Conservation (phyloP, 2,888 invertebrate species). For the Caenorhabditis sp. region DNA sequence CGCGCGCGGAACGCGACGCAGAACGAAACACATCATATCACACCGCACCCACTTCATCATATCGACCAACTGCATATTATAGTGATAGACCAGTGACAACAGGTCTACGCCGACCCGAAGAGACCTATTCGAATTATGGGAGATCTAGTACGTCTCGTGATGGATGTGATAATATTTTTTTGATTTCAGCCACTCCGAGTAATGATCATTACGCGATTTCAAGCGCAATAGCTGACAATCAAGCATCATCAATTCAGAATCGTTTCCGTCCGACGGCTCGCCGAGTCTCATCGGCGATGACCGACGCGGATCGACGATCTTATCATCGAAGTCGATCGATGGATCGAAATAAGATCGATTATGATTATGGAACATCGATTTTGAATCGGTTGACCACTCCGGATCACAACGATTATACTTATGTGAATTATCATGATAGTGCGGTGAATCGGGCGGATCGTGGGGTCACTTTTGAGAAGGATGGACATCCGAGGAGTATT, state of each 20-base stretch:
- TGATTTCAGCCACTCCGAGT: conserved; percentile 30
- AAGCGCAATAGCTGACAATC: conserved; percentile 27
- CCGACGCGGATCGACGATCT: conserved; percentile 46
- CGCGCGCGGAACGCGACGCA: conserved; percentile 67
- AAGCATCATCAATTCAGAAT: conserved; percentile 29
- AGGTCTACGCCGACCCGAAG: conserved; percentile 38
- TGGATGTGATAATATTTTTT: too few relatives aligned
- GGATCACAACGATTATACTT: conserved; percentile 67
- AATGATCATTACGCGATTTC: conserved; percentile 40
- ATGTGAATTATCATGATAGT: conserved; percentile 68
- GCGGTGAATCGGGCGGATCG: conserved; percentile 23
- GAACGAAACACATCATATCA: conserved; percentile 52
- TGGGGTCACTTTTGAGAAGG: conserved; percentile 43
- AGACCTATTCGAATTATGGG: conserved; percentile 25
- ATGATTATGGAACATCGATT: conserved; percentile 29
- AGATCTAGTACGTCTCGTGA: conserved; percentile 42
- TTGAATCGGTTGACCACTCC: conserved; percentile 46
- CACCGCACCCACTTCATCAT: conserved; percentile 28
- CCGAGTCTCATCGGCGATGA: conserved; percentile 52
- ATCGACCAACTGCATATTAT: conserved; percentile 44
- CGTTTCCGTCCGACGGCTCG: conserved; percentile 47
- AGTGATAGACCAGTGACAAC: conserved; percentile 51
- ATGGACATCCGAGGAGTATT: conserved; percentile 58
- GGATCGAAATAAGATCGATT: conserved; percentile 51
- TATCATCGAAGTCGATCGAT: conserved; percentile 54